Evolutionary conservation across 2,113 vertebrate genomes (phyloP).

Genomic region (Felis chaus): DNA sequence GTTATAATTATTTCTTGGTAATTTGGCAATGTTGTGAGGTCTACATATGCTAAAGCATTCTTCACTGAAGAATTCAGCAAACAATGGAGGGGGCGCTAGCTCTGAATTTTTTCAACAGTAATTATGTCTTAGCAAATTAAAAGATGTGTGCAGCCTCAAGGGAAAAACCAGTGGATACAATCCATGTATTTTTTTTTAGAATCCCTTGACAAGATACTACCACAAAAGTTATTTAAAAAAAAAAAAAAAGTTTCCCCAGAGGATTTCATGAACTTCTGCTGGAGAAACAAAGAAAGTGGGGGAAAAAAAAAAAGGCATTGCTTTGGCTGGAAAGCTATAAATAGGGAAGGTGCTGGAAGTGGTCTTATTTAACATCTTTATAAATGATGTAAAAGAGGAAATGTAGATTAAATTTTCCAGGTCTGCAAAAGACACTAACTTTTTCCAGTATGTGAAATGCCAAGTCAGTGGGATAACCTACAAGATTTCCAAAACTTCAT

Average conservation of each 20-base stretch:
- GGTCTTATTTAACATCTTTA: conserved; percentile 46
- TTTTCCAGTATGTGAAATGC: conserved; percentile 60
- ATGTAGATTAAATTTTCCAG: conserved; percentile 58
- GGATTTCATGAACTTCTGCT: conserved; percentile 26
- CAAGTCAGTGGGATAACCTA: conserved; percentile 51
- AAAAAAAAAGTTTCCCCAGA: conserved; percentile 17
- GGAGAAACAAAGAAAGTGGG: conserved; percentile 14
- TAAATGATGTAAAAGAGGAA: conserved; percentile 59
- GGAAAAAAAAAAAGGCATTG: background rate
- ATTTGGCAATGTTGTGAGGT: background rate
- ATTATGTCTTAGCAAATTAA: background rate
- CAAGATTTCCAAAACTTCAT: conserved; percentile 51
- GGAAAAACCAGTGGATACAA: background rate
- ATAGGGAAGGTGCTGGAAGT: conserved; percentile 22
- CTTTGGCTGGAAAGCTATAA: conserved; percentile 25
- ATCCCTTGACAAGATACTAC: conserved; percentile 10
- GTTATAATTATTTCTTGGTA: background rate
- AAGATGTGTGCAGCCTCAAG: background rate
- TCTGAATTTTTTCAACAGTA: background rate
- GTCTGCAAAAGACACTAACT: conserved; percentile 54
- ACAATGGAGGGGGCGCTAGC: background rate
- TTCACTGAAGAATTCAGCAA: conserved; percentile 2
- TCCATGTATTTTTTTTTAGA: background rate
- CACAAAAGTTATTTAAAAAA: conserved; percentile 39
- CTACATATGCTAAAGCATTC: background rate